Conservation (phyloP, 2,797 vertebrate species). For the Columba guinea region DNA sequence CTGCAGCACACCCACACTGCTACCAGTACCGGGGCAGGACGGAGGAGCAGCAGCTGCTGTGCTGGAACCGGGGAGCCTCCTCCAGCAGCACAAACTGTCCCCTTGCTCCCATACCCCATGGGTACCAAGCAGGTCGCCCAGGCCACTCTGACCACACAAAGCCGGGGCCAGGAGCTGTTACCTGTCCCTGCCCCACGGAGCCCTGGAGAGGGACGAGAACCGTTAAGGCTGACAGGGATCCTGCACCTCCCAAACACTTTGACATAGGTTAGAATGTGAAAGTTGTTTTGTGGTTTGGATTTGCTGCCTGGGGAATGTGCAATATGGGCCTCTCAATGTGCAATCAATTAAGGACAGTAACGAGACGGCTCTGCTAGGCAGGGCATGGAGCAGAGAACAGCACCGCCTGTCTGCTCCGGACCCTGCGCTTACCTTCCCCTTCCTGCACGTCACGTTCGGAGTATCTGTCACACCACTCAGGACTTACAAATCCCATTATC, state of each 20-base stretch:
- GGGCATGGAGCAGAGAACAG: neutral
- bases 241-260: neutral
- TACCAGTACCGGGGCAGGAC: neutral
- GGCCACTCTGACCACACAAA: neutral
- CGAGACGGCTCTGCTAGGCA: neutral
- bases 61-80: neutral
- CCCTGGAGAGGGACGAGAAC: neutral
- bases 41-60: neutral
- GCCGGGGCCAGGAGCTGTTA: no score
- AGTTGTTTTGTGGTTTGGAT: neutral
- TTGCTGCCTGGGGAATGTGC: neutral
- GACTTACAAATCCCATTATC: neutral
- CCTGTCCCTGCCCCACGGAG: neutral
- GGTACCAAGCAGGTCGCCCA: neutral
- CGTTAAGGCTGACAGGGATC: neutral
- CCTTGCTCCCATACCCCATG: neutral
- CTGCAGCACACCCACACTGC: neutral
- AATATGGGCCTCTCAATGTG: neutral
- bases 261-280: neutral
- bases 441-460: neutral
- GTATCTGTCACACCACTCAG: neutral
- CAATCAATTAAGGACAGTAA: neutral
- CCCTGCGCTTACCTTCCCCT: neutral
- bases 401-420: neutral
- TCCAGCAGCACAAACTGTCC: neutral